Percentiles rank a stretch among this genome's conserved stretches.
phyloP scores from a whole-genome alignment of 2,113 vertebrate species.

The Entomyzon cyanotis region DNA sequence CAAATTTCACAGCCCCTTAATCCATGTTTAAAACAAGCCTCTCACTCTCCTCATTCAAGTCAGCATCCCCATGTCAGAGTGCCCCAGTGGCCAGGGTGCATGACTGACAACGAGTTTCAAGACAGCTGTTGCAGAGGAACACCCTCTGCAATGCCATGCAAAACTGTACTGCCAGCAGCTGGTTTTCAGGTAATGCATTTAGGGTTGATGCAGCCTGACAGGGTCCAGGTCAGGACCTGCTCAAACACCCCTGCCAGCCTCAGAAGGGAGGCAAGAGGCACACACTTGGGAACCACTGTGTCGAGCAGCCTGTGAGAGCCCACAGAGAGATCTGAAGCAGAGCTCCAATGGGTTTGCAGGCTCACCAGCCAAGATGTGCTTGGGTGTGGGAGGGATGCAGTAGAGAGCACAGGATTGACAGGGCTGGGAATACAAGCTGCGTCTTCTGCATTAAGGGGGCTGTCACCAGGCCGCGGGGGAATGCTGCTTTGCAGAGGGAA shows the following conservation, averaged over 20 bases:
- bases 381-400: fast-evolving
- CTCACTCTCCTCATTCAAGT: neutral
- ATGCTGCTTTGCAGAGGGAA: neutral
- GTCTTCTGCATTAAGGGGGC: neutral
- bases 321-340: neutral
- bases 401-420: neutral
- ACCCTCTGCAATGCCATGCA: neutral
- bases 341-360: neutral
- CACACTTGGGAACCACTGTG: neutral
- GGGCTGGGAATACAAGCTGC: constrained; percentile 25
- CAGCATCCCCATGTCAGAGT: neutral
- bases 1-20: neutral
- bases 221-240: neutral
- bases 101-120: neutral
- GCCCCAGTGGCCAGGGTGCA: neutral
- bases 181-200: neutral
- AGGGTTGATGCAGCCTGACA: neutral
- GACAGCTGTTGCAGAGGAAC: neutral
- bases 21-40: neutral
- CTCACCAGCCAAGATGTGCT: neutral
- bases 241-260: neutral
- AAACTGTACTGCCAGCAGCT: neutral
- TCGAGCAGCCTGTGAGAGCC: neutral
- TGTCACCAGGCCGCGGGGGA: neutral
- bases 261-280: neutral